These are phyloP conservation scores for Mythimna albipuncta DNA, from an alignment of 2,888 invertebrate genomes.

Conservation along the genomic window DNA sequence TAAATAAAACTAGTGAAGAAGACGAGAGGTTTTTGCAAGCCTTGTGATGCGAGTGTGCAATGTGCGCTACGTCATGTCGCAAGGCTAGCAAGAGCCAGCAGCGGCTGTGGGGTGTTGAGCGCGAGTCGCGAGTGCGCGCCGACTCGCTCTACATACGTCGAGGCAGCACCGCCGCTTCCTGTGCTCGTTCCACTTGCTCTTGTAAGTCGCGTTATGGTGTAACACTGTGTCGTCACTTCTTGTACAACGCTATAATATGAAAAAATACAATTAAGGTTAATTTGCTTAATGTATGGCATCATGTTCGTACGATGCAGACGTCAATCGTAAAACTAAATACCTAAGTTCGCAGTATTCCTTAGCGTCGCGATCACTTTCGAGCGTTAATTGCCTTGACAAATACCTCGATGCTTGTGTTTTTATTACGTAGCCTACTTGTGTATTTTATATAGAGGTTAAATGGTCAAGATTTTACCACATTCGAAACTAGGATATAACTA, in stretches of 20 bases:
- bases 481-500: no score
- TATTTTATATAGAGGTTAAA: no score
- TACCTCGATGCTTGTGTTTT: background rate
- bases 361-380: background rate
- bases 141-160: slow-evolving; percentile 56
- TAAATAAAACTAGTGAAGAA: background rate
- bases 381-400: slow-evolving; percentile 9
- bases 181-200: slow-evolving; percentile 43
- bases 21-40: background rate
- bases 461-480: no score
- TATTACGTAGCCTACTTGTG: no score
- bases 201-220: slow-evolving; percentile 49
- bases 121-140: background rate
- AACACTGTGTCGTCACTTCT: slow-evolving; percentile 48
- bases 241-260: slow-evolving; percentile 29
- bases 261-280: slow-evolving; percentile 40
- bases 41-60: background rate
- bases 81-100: no score
- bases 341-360: background rate
- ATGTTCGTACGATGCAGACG: slow-evolving; percentile 2
- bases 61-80: background rate
- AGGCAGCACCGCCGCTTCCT: slow-evolving; percentile 27
- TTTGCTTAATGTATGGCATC: slow-evolving; percentile 26
- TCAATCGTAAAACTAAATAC: slow-evolving; percentile 8
- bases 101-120: no score